phyloP scores from a whole-genome alignment of 2,888 invertebrate genomes.

The Erebia epiphron region DNA sequence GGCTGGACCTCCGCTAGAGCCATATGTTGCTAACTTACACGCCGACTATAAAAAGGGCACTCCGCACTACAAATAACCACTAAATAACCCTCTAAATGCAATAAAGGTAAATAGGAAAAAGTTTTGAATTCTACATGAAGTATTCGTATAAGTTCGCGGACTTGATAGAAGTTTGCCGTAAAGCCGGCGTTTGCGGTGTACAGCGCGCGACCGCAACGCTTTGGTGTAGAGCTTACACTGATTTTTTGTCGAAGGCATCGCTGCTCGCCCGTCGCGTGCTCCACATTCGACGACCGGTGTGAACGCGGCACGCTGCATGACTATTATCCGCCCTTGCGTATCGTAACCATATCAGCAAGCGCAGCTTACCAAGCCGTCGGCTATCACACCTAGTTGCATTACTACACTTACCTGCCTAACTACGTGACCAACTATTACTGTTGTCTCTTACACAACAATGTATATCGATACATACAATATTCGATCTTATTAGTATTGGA shows the following conservation, averaged over 20 bases:
- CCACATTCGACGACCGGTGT: slow-evolving; percentile 80
- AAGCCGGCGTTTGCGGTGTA: slow-evolving; percentile 41
- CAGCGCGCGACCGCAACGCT: slow-evolving; percentile 69
- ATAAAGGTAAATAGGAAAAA: slow-evolving; percentile 34
- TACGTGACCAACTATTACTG: slow-evolving; percentile 62
- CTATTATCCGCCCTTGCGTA: slow-evolving; percentile 60
- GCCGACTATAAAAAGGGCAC: slow-evolving; percentile 64
- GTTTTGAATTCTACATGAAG: slow-evolving; percentile 40
- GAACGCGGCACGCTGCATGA: slow-evolving; percentile 61
- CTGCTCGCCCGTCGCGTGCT: slow-evolving; percentile 67
- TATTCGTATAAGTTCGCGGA: slow-evolving; percentile 46
- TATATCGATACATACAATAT: slow-evolving; percentile 54
- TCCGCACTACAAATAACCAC: slow-evolving; percentile 63
- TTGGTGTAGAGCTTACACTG: slow-evolving; percentile 78
- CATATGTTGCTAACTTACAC: slow-evolving; percentile 76
- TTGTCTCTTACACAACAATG: slow-evolving; percentile 60
- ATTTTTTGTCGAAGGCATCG: slow-evolving; percentile 81
- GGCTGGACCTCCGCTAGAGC: slow-evolving; percentile 69
- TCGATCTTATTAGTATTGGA: slow-evolving; percentile 57
- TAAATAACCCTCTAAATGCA: slow-evolving; percentile 36
- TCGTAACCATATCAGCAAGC: slow-evolving; percentile 52
- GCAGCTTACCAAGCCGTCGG: slow-evolving; percentile 51
- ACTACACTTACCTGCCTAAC: slow-evolving; percentile 61
- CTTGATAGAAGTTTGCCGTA: slow-evolving; percentile 49
- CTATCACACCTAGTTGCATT: slow-evolving; percentile 63